Base-by-base conservation (phyloP, 2,797 vertebrate genomes). In the Perodicticus potto region DNA sequence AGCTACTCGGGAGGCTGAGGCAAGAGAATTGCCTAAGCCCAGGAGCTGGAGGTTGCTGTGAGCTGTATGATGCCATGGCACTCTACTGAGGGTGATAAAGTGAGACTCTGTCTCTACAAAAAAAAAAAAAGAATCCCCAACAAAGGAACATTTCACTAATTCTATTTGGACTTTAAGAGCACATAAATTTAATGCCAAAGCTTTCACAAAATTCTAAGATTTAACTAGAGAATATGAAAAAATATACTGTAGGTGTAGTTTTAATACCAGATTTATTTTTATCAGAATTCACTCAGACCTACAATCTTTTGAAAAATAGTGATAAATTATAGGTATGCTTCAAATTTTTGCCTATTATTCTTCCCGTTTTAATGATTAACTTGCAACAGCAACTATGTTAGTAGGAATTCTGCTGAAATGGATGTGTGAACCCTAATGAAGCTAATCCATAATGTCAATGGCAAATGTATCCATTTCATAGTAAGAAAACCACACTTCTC, bases 361-460 rank as follows among this genome's bases (percentile, higher is more conserved):
- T 32, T 89, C 11, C 55, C 40, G 17, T 63, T 88, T 96, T 49
- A 86, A 91, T n/a, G 9, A 67, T 16, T 82, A 93, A 85, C 57
- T 73, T 65, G 25, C 43, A 69, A 9, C 55, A 84, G 5, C 59
- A 88, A 76, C 29, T 85, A 32, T 29, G 25, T n/a, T n/a, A 57
- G 11, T 45, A 89, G 27, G 40, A 91, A 93, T 78, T 93, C 84
- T 90, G 76, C 29, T 89, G 19, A 91, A 82, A 88, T 12, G 25
- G 10, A 72, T 4, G 13, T 13, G 12, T 49, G 11, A 91, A 96
- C 32, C 13, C 55, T 65, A 77, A 53, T 61, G 23, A 96, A 91
- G 45, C 10, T 55, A 93, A 93, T 86, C n/a, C n/a, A 83, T 76
- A 92, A 87, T 20, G 17, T 27, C 61, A 91, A 81, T 19, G 20